phyloP scores from a whole-genome alignment of 2,797 vertebrate species.

The Bucorvus abyssinicus region DNA sequence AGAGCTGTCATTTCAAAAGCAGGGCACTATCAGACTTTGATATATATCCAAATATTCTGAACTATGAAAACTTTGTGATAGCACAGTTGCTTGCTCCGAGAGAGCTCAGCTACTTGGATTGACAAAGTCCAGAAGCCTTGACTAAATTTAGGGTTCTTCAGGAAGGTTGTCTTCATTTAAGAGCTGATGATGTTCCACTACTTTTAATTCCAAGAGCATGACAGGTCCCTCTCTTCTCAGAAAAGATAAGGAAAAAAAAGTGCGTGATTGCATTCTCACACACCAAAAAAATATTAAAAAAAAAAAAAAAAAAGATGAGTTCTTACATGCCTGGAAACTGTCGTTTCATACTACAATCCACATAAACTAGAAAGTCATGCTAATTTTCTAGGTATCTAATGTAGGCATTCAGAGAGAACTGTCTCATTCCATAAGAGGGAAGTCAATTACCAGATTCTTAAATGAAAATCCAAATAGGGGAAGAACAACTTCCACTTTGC shows the following conservation, averaged over 20 bases:
- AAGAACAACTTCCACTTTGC: neutral
- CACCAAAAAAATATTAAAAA: neutral
- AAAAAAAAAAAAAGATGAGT: neutral
- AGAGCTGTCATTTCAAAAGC: neutral
- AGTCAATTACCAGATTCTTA: neutral
- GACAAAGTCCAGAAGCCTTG: neutral
- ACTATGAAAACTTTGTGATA: neutral
- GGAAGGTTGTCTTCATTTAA: neutral
- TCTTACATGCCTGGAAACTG: neutral
- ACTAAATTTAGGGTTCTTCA: neutral
- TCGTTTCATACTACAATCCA: neutral
- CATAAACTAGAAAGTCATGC: neutral
- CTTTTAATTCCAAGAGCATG: neutral
- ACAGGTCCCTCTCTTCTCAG: neutral
- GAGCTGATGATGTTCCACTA: neutral
- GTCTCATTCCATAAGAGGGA: neutral
- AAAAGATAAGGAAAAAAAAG: neutral
- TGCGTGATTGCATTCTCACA: neutral
- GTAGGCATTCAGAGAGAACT: neutral
- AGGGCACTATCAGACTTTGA: neutral
- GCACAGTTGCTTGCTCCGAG: neutral
- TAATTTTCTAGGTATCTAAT: neutral
- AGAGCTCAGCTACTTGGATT: neutral
- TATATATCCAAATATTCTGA: neutral
- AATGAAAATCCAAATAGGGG: neutral